Evolutionary conservation across 2,888 invertebrate species (phyloP), one percentile per base, ranked within the genome.

Genomic region (Villa cingulata): DNA sequence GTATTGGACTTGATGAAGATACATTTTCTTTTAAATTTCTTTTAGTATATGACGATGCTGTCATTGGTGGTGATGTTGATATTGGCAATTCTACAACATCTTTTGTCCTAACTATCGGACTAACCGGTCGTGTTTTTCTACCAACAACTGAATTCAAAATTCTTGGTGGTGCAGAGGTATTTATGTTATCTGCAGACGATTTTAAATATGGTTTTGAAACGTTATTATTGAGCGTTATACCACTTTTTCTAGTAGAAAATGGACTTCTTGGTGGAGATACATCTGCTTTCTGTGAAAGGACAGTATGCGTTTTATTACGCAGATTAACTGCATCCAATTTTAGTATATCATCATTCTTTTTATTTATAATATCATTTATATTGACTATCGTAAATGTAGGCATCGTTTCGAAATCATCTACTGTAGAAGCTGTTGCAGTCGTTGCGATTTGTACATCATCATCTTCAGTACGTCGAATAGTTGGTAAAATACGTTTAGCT

Each of bases 371-470:
- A 48, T 68, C 68, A 50, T 66, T 62, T 12, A 68, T 67, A 48
- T 68, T 68, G 9, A 68, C 68, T 44, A 68, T 68, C 20, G 68
- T 68, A 46, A 68, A 68, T 10, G 68, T 68, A n/a, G 66, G 67
- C 61, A 64, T 65, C 15, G 58, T 59, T 47, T 62, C 62, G 36
- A 60, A 60, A 43, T 66, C 66, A 43, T 66, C 65, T 14, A 55
- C 51, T 0, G 60, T 58, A 1, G 58, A 54, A 18, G 52, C 48
- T n/a, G 51, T 44, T 2, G 55, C 54, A 40, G 46, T 18, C 12
- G 54, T 51, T 16, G n/a, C 6, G 3, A 17, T 9, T 17, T 41
- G 10, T 7, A 43, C 7, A 5, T 29, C 20, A n/a, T 32, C 34
- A 14, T 38, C 38, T 20, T 42, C 37, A 14, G 32, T 39, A 32